A percentile compares a stretch with the other conserved stretches of the same genome.
These are phyloP conservation scores for Callinectes sapidus DNA, from an alignment of 2,888 invertebrate species.

Conservation along the genomic window DNA sequence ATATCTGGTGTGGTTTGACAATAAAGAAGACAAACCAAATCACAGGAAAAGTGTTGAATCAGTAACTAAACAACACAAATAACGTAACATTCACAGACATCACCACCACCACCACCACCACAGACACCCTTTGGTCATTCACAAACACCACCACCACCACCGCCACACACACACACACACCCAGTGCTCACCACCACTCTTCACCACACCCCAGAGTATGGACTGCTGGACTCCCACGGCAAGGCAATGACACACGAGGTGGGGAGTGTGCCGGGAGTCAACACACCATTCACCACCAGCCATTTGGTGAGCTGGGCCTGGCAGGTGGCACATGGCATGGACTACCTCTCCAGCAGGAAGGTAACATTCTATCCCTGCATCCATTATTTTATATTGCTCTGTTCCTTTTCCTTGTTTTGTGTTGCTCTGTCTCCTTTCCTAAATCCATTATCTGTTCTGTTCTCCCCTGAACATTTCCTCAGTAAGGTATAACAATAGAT, in stretches of 20 bases:
- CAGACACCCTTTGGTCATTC: not conserved
- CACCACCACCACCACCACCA: not conserved
- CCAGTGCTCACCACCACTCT: not conserved
- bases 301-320: constrained; percentile 71
- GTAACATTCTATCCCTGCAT: constrained; percentile 30
- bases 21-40: too few species aligned
- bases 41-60: too few species aligned
- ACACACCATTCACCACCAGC: constrained; percentile 68
- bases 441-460: too few species aligned
- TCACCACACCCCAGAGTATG: not conserved
- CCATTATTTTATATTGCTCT: not conserved
- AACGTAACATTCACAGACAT: not conserved
- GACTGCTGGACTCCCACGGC: constrained; percentile 47
- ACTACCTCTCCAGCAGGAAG: constrained; percentile 70
- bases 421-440: too few species aligned
- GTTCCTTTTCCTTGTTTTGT: too few species aligned
- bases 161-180: not conserved
- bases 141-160: not conserved
- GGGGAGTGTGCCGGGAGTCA: constrained; percentile 63
- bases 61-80: too few species aligned
- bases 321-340: constrained; percentile 72
- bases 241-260: constrained; percentile 40
- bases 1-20: too few species aligned
- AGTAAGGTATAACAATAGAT: too few species aligned
- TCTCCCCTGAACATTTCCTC: too few species aligned